Percentiles rank a stretch among this genome's conserved stretches.
phyloP scores from a whole-genome alignment of 2,113 vertebrate species.

The Acrocephalus kingi region DNA sequence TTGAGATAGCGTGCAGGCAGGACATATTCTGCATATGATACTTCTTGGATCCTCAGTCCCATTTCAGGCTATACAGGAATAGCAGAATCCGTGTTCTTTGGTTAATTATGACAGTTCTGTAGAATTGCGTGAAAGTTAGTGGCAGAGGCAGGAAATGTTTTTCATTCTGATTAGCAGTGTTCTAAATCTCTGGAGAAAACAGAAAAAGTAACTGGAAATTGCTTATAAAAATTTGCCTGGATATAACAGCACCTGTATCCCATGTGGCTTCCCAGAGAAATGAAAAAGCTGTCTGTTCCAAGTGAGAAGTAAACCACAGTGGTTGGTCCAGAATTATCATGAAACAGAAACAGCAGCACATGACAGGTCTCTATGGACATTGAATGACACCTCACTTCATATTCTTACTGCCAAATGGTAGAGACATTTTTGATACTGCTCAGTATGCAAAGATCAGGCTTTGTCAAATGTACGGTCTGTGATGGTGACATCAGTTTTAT shows the following conservation, averaged over 20 bases:
- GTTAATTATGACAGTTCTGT: background rate
- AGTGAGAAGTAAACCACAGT: background rate
- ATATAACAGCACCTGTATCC: background rate
- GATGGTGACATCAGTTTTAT: background rate
- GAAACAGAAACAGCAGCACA: background rate
- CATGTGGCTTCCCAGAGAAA: background rate
- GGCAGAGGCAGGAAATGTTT: background rate
- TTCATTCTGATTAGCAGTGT: background rate
- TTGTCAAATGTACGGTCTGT: background rate
- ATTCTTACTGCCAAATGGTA: background rate
- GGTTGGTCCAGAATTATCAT: background rate
- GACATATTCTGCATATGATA: background rate
- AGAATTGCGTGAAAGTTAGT: background rate
- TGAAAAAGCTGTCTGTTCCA: background rate
- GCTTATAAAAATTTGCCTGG: background rate
- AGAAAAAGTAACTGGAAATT: background rate
- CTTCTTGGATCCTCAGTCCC: background rate
- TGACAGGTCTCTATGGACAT: background rate
- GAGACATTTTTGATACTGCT: background rate
- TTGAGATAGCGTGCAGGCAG: too few species aligned
- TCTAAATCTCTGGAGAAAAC: background rate
- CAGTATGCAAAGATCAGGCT: background rate
- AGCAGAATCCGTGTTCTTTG: background rate
- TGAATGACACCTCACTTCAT: background rate
- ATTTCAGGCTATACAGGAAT: background rate